Percentiles rank a stretch among this genome's conserved stretches.
phyloP scores from a whole-genome alignment of 2,888 invertebrate genomes.

The Sinopyrophorus schimmeli region DNA sequence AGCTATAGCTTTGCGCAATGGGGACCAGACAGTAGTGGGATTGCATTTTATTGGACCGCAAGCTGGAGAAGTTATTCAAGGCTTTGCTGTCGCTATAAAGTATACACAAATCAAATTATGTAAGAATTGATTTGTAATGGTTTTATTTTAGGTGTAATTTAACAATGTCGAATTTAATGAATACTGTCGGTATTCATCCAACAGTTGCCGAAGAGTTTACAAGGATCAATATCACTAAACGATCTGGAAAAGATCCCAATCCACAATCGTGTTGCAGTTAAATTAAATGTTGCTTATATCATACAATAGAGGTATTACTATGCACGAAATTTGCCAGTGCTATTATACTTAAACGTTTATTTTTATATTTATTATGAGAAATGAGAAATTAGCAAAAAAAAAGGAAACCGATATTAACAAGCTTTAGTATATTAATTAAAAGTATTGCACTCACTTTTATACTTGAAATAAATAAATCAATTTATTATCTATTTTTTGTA shows the following conservation, averaged over 20 bases:
- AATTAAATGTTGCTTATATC: conserved; percentile 38
- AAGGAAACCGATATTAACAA: no score
- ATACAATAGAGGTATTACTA: no score
- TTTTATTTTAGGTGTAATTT: conserved; percentile 65
- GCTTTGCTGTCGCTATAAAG: conserved; percentile 88
- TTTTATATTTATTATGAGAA: conserved; percentile 2
- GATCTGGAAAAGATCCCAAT: conserved; percentile 85
- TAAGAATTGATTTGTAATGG: background rate
- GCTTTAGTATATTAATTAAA: background rate
- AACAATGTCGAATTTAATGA: conserved; percentile 77
- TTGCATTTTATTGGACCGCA: conserved; percentile 90
- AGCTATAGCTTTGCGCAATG: conserved; percentile 69
- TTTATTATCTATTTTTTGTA: no score
- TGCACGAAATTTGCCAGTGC: conserved; percentile 11
- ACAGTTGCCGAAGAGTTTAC: conserved; percentile 93
- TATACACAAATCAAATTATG: conserved; percentile 50
- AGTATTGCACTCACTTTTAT: no score
- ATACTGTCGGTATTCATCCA: conserved; percentile 91
- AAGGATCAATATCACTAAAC: conserved; percentile 84
- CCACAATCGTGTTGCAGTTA: conserved; percentile 96
- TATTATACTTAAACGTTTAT: background rate
- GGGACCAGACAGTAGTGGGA: conserved; percentile 78
- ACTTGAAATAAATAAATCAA: no score
- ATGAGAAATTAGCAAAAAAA: no score
- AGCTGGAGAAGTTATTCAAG: conserved; percentile 94